phyloP scores from a whole-genome alignment of 92 coral and sea anemone species.

The Epizoanthus fatuus region DNA sequence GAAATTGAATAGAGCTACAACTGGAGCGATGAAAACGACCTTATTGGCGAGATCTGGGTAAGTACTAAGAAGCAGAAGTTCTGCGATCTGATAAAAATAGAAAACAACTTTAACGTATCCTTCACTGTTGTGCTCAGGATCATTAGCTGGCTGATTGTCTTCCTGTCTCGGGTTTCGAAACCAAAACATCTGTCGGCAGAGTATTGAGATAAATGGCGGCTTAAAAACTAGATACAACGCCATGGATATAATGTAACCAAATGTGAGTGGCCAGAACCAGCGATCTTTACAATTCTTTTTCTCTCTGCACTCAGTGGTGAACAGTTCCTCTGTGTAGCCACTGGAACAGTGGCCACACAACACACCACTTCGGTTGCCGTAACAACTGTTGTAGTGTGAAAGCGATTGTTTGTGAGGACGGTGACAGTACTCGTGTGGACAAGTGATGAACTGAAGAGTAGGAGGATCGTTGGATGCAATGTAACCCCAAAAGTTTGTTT shows the following conservation, averaged over 20 bases:
- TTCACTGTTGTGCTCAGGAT: not conserved
- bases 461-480: no score
- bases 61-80: no score
- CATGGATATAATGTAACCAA: not conserved
- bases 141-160: not conserved
- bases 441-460: not conserved
- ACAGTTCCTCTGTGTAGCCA: not conserved
- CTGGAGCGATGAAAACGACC: not conserved
- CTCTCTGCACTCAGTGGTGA: no score
- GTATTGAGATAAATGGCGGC: no score
- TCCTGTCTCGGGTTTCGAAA: not conserved
- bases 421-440: slow-evolving; percentile 12
- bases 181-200: not conserved
- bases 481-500: no score
- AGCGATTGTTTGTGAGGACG: no score
- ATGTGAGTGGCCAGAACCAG: not conserved
- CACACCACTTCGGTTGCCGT: not conserved
- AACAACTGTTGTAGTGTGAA: no score
- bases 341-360: slow-evolving; percentile 11
- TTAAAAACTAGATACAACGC: not conserved
- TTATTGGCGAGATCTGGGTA: not conserved
- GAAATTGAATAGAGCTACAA: no score
- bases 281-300: not conserved
- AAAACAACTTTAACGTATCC: no score
- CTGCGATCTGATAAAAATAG: no score